phyloP scores from a whole-genome alignment of 2,113 vertebrate species.

The Apistogramma diplotaenia region DNA sequence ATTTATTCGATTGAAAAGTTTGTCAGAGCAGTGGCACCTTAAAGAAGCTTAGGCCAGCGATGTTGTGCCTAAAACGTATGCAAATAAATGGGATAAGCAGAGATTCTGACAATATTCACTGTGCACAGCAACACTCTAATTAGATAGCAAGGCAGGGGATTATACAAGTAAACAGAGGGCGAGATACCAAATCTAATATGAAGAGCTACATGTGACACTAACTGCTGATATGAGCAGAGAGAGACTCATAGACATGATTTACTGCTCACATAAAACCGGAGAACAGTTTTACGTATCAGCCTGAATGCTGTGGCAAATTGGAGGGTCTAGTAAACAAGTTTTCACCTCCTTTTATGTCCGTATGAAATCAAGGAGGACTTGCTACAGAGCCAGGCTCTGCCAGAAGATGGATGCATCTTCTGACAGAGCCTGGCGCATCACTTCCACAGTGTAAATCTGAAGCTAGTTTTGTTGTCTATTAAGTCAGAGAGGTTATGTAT shows the following conservation, averaged over 20 bases:
- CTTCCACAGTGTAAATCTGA: slow-evolving; percentile 17
- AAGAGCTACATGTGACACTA: slow-evolving; percentile 39
- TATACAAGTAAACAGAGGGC: slow-evolving; percentile 42
- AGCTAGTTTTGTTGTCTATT: slow-evolving; percentile 5
- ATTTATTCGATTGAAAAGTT: slow-evolving; percentile 52
- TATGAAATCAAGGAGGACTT: slow-evolving; percentile 44
- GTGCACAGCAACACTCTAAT: slow-evolving; percentile 58
- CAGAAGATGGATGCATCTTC: slow-evolving; percentile 10
- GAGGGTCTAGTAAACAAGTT: slow-evolving; percentile 68
- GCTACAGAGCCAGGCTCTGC: neutral
- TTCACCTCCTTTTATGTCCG: slow-evolving; percentile 44
- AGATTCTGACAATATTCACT: slow-evolving; percentile 44
- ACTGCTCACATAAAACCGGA: slow-evolving; percentile 52
- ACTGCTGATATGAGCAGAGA: slow-evolving; percentile 21
- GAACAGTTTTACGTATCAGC: slow-evolving; percentile 47
- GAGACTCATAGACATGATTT: slow-evolving; percentile 32
- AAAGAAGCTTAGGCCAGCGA: slow-evolving; percentile 44
- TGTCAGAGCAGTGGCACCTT: slow-evolving; percentile 24
- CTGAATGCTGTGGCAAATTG: slow-evolving; percentile 56
- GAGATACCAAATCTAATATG: slow-evolving; percentile 49
- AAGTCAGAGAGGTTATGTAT: slow-evolving; percentile 6
- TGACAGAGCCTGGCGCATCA: slow-evolving; percentile 26
- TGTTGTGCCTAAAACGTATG: slow-evolving; percentile 43
- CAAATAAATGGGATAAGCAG: slow-evolving; percentile 60
- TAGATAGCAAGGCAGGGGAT: slow-evolving; percentile 52